Percentiles rank a stretch among this genome's conserved stretches.
phyloP scores from a whole-genome alignment of 2,888 invertebrate genomes.

The Exocentrus adspersus region DNA sequence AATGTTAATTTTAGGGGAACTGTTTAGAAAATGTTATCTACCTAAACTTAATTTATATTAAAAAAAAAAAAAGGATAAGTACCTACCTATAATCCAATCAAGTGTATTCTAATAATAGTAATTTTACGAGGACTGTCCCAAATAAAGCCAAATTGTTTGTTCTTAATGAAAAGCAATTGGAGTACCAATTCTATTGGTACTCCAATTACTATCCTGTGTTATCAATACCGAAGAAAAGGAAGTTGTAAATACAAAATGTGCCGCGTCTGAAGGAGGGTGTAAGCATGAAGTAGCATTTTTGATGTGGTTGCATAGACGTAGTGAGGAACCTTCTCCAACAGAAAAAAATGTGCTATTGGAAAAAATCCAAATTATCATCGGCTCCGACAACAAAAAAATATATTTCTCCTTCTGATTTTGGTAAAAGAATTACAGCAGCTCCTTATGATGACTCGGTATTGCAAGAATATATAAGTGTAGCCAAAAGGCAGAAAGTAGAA shows the following conservation, averaged over 20 bases:
- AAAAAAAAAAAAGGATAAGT: too few relatives aligned
- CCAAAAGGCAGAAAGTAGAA: constrained; percentile 23
- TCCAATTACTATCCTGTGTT: constrained; percentile 17
- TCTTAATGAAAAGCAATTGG: too few relatives aligned
- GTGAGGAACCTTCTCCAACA: constrained; percentile 28
- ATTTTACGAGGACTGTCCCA: too few relatives aligned
- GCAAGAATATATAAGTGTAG: background rate
- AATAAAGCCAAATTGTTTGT: too few relatives aligned
- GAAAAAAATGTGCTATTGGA: background rate
- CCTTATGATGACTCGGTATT: background rate
- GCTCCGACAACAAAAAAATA: constrained; percentile 4
- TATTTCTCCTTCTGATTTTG: constrained; percentile 1
- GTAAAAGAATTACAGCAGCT: background rate
- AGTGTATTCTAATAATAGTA: background rate
- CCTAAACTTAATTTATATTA: too few relatives aligned
- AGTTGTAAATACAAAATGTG: constrained; percentile 22
- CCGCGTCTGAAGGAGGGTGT: constrained; percentile 36
- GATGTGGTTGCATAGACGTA: too few relatives aligned
- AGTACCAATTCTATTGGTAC: too few relatives aligned
- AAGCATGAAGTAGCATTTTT: constrained; percentile 30
- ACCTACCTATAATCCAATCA: too few relatives aligned
- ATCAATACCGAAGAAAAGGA: constrained; percentile 32
- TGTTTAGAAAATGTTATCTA: too few relatives aligned
- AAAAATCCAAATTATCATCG: background rate
- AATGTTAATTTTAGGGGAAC: too few relatives aligned